phyloP scores from a whole-genome alignment of 2,888 invertebrate genomes.

The Drepana falcataria region DNA sequence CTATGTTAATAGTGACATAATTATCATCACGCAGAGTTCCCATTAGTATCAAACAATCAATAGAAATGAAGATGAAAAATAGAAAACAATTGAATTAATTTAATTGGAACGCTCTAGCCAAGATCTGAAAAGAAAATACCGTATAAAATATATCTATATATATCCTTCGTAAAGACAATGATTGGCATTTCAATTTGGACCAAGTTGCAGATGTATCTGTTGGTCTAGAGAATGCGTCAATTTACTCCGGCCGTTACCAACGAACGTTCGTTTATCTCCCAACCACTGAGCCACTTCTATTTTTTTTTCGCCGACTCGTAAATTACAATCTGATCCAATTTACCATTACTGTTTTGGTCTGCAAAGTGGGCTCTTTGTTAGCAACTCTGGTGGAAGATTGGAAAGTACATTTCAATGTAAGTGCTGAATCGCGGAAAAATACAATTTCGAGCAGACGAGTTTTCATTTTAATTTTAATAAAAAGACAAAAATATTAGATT shows the following conservation, averaged over 20 bases:
- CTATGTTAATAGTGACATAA: no score
- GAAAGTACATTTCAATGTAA: neutral
- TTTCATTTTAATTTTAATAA: no score
- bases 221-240: constrained; percentile 39
- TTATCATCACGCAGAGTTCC: no score
- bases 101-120: no score
- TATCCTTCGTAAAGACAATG: constrained; percentile 30
- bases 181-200: constrained; percentile 60
- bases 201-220: constrained; percentile 33
- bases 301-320: constrained; percentile 19
- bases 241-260: constrained; percentile 25
- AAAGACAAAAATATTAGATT: no score
- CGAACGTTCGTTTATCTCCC: constrained; percentile 28
- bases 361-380: constrained; percentile 7
- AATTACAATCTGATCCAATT: constrained; percentile 30
- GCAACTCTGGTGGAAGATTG: neutral
- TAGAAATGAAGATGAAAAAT: no score
- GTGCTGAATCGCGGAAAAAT: neutral
- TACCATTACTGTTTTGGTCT: constrained; percentile 14
- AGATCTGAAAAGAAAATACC: no score
- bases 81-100: no score
- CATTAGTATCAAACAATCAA: no score
- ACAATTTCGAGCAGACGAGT: no score
- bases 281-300: constrained; percentile 20
- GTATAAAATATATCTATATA: neutral